A percentile compares a stretch with the other conserved stretches of the same genome.
These are phyloP conservation scores for Eulithis prunata DNA, from an alignment of 2,888 invertebrate genomes.

Conservation along the genomic window DNA sequence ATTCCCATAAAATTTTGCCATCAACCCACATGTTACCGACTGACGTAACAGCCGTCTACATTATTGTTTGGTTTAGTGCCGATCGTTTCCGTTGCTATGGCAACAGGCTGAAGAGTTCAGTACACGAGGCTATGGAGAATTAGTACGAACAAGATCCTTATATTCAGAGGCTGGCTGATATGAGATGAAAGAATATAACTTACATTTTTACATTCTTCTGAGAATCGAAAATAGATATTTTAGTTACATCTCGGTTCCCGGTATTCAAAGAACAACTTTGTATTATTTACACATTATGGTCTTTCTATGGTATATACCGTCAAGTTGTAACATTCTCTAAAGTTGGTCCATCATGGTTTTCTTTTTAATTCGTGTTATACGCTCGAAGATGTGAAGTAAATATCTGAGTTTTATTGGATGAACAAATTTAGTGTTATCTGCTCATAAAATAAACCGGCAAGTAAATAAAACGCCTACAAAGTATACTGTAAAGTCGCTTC, in stretches of 20 bases:
- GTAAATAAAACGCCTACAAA: slow-evolving; percentile 9
- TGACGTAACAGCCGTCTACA: slow-evolving; percentile 47
- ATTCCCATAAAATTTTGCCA: slow-evolving; percentile 42
- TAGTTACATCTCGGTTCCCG: neutral
- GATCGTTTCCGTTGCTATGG: slow-evolving; percentile 59
- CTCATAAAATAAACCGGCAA: slow-evolving; percentile 5
- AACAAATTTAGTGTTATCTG: slow-evolving; percentile 7
- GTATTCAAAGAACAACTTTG: neutral
- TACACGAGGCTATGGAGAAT: neutral
- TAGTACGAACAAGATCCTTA: slow-evolving; percentile 2
- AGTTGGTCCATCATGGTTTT: neutral
- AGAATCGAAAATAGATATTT: neutral
- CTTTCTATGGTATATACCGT: neutral
- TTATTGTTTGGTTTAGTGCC: slow-evolving; percentile 64
- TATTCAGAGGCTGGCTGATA: no score
- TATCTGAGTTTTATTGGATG: slow-evolving; percentile 10
- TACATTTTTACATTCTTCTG: neutral
- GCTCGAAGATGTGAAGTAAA: slow-evolving; percentile 8
- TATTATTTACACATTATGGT: neutral
- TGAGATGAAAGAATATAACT: no score
- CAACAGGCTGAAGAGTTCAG: slow-evolving; percentile 41
- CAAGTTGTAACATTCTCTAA: neutral
- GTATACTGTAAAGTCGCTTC: neutral
- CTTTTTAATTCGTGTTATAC: slow-evolving; percentile 2
- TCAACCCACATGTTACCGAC: slow-evolving; percentile 48